Percentiles rank a stretch among this genome's conserved stretches.
These are phyloP conservation scores for Hemicentrotus pulcherrimus DNA, from an alignment of 35 echinoderm and acorn worm species.

Conservation along the genomic window DNA sequence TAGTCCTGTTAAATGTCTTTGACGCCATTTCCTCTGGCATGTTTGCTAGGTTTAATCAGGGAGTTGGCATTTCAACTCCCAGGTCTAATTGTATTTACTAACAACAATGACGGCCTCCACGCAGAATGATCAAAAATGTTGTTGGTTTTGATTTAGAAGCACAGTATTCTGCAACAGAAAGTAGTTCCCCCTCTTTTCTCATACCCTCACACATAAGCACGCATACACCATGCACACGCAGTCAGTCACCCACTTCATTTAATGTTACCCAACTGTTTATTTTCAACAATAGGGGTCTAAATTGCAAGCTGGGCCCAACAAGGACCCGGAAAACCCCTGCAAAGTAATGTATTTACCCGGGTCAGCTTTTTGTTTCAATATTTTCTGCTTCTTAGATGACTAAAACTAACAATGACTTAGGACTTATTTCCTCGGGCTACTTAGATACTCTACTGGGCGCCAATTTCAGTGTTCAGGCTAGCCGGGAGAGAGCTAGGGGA, in stretches of 20 bases:
- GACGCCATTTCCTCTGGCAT: no score
- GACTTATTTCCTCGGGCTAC: neutral
- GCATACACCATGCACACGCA: neutral
- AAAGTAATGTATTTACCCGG: neutral
- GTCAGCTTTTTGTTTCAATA: slow-evolving; percentile 12
- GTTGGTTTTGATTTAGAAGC: no score
- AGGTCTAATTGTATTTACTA: no score
- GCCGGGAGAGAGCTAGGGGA: neutral
- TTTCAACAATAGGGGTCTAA: neutral
- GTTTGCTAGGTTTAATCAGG: no score
- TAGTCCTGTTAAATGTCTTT: no score
- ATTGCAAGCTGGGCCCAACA: neutral
- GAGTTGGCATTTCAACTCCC: no score
- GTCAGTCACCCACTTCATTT: neutral
- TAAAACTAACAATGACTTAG: neutral
- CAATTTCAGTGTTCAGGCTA: neutral
- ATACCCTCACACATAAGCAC: neutral
- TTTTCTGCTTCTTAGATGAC: neutral
- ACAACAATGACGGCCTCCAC: no score
- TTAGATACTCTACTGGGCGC: neutral
- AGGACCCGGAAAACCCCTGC: slow-evolving; percentile 7
- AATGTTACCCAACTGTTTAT: slow-evolving; percentile 13
- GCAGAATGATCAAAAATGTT: no score
- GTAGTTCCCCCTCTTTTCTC: neutral
- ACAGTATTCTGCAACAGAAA: no score